Percentiles rank a stretch among this genome's conserved stretches.
Conservation (phyloP, 2,797 vertebrate species). For the Gobionotothen gibberifrons region DNA sequence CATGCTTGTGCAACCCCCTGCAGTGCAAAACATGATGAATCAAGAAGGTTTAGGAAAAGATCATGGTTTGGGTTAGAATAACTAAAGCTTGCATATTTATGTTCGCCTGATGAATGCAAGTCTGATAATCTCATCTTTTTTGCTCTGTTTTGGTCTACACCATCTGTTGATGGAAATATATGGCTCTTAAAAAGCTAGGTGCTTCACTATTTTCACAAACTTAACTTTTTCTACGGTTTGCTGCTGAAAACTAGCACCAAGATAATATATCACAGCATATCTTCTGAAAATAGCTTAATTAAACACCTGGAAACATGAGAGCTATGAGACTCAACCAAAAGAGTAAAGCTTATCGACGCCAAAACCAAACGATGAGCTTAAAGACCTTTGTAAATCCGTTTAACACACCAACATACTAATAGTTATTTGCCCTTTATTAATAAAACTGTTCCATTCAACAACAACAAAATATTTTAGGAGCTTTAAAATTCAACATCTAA, state of each 20-base stretch:
- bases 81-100: not conserved
- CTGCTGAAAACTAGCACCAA: not conserved
- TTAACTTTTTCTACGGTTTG: not conserved
- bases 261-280: not conserved
- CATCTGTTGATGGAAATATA: not conserved
- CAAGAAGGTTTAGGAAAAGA: too few species aligned
- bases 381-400: constrained; percentile 10
- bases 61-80: too few species aligned
- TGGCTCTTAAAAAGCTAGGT: not conserved
- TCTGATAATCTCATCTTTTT: not conserved
- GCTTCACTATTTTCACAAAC: not conserved
- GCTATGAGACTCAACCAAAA: constrained; percentile 3
- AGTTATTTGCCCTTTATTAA: not conserved
- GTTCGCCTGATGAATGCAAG: not conserved
- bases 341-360: not conserved
- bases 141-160: not conserved
- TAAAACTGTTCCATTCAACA: not conserved
- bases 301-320: constrained; percentile 7
- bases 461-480: not conserved
- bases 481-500: constrained; percentile 14
- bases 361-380: not conserved
- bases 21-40: too few species aligned
- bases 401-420: constrained; percentile 2
- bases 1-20: too few species aligned
- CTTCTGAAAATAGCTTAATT: constrained; percentile 6